Evolutionary conservation across 2,888 invertebrate genomes (phyloP).

Genomic region (Autographa pulchrina): DNA sequence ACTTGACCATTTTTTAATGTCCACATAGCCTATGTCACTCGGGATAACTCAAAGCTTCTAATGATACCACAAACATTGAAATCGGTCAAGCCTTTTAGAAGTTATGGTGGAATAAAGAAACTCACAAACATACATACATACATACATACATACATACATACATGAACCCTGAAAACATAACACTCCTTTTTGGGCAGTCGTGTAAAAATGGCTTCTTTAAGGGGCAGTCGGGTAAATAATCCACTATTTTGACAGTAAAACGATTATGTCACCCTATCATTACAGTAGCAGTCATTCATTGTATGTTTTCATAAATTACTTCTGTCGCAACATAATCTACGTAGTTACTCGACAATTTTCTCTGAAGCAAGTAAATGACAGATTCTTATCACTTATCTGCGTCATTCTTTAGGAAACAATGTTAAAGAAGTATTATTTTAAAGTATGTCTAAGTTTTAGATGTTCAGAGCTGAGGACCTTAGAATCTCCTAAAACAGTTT

Average conservation of each 20-base stretch:
- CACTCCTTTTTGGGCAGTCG: no score
- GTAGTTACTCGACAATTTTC: conserved; percentile 57
- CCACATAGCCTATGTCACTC: no score
- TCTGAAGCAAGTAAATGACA: conserved; percentile 65
- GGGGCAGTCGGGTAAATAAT: no score
- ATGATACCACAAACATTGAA: no score
- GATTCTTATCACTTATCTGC: conserved; percentile 65
- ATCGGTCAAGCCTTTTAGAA: no score
- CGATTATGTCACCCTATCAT: neutral
- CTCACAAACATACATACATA: no score
- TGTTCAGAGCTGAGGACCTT: neutral
- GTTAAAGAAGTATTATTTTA: conserved; percentile 10
- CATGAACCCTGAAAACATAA: no score
- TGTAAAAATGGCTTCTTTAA: no score
- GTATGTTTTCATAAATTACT: conserved; percentile 25
- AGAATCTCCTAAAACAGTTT: neutral
- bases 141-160: no score
- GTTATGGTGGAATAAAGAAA: no score
- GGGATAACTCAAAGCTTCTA: no score
- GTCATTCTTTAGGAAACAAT: conserved; percentile 41
- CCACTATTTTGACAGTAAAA: neutral
- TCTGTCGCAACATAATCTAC: conserved; percentile 44
- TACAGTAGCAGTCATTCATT: conserved; percentile 14
- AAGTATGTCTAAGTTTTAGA: neutral
- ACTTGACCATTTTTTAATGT: no score